Percentiles rank a stretch among this genome's conserved stretches.
phyloP scores from a whole-genome alignment of 2,113 vertebrate genomes.

The Eonycteris spelaea region DNA sequence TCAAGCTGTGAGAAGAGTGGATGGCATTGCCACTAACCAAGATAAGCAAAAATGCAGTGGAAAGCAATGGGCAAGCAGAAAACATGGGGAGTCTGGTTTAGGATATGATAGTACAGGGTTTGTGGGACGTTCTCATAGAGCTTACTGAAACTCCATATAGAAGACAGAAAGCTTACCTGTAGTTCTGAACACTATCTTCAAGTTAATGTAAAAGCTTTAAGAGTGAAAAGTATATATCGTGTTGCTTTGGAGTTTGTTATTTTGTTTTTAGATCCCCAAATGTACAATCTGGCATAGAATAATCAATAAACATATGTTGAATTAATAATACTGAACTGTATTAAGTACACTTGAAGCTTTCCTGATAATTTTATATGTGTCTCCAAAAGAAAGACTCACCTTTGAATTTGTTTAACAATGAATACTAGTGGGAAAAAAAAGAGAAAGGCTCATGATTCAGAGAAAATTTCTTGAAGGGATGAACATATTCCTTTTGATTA shows the following conservation, averaged over 20 bases:
- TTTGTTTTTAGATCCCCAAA: conserved; percentile 45
- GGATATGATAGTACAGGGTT: background rate
- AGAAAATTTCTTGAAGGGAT: background rate
- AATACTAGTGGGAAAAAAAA: background rate
- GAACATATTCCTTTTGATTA: background rate
- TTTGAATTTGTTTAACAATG: background rate
- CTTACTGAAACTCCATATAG: background rate
- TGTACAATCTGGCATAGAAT: conserved; percentile 27
- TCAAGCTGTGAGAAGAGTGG: background rate
- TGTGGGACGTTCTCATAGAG: background rate
- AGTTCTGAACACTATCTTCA: background rate
- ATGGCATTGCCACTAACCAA: background rate
- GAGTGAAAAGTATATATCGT: background rate
- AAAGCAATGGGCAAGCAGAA: background rate
- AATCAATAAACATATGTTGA: conserved; percentile 38
- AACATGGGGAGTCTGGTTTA: background rate
- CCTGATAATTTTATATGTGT: background rate
- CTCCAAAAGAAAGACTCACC: conserved; percentile 8
- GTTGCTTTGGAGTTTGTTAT: background rate
- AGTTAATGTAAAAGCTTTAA: background rate
- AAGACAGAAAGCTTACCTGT: background rate
- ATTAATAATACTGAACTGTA: conserved; percentile 48
- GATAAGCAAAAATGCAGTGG: background rate
- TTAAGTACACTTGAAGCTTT: conserved; percentile 45
- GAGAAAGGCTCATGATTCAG: background rate